Evolutionary conservation across 2,888 invertebrate genomes (phyloP), one percentile per base, ranked within the genome.

Genomic region (Allolobophora icterica): DNA sequence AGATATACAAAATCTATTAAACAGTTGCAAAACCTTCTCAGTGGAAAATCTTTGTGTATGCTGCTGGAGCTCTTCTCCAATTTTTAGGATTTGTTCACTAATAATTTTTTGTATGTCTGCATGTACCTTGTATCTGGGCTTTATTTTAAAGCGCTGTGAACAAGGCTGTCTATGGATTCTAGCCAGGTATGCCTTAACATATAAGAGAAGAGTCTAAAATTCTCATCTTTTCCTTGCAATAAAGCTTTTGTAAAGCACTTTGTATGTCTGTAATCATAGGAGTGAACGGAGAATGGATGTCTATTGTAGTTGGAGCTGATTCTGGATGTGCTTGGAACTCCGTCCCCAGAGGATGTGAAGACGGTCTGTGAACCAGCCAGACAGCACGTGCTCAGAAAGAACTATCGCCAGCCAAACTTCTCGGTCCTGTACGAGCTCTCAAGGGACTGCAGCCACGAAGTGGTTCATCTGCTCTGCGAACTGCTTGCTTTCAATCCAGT

Each of bases 401-500:
- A 93, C 58, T 94, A 94, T 92, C 94, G 95, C 93, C 94, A 94
- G 45, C 94, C 94, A 34, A 94, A 94, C 90, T 93, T 94, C 42
- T 94, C 94, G 71, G 89, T 89, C n/a, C 97, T 99, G 93, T 99
- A 99, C 96, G 98, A 98, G 92, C 97, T 99, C 92, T 98, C 98
- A 93, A 91, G 45, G 40, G 97, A 97, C 93, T 89, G 42, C 45
- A 98, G 98, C 93, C 98, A 98, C 95, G 99, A 99, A 96, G 99
- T 99, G 91, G 98, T 99, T 93, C 99, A 99, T 96, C 96, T 99
- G 94, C 96, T 99, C 90, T 97, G 97, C 95, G 98, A 98, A 96
- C 99, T 99, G 99, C 96, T 99, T 92, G 98, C 98, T 92, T 99
- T 99, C 96, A 98, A 99, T 96, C 99, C 99, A 91, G 98, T 98